Evolutionary conservation across 2,113 vertebrate genomes (phyloP).

Genomic region (Lota lota): DNA sequence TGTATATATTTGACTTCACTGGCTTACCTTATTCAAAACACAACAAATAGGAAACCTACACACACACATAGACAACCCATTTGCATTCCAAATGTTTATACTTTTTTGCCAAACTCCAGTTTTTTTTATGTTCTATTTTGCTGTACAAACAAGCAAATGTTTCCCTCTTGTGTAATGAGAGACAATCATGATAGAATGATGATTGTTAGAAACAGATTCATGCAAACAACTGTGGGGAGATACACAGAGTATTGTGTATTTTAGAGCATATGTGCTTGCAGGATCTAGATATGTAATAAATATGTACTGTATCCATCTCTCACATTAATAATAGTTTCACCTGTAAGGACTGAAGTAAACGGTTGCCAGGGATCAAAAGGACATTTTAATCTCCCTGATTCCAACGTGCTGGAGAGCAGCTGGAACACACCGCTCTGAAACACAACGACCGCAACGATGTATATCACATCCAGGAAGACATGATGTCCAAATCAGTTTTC

Average conservation of each 20-base stretch:
- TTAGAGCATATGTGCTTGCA: neutral
- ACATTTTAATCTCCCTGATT: slow-evolving; percentile 93
- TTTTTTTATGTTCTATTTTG: neutral
- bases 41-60: slow-evolving; percentile 7
- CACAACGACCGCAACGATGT: neutral
- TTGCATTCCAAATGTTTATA: slow-evolving; percentile 23
- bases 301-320: too few relatives aligned
- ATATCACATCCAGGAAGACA: too few relatives aligned
- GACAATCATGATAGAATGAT: slow-evolving; percentile 14
- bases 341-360: slow-evolving; percentile 92
- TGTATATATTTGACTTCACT: neutral
- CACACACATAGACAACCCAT: slow-evolving; percentile 3
- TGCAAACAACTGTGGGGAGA: slow-evolving; percentile 5
- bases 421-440: slow-evolving; percentile 79
- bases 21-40: slow-evolving; percentile 2
- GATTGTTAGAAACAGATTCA: slow-evolving; percentile 11
- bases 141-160: neutral
- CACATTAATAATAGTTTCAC: slow-evolving; percentile 69
- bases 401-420: slow-evolving; percentile 79
- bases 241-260: neutral
- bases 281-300: slow-evolving; percentile 17
- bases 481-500: neutral
- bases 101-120: slow-evolving; percentile 18
- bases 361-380: slow-evolving; percentile 93
- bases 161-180: slow-evolving; percentile 4